Conservation (phyloP, 2,113 vertebrate species). For the Procavia capensis region DNA sequence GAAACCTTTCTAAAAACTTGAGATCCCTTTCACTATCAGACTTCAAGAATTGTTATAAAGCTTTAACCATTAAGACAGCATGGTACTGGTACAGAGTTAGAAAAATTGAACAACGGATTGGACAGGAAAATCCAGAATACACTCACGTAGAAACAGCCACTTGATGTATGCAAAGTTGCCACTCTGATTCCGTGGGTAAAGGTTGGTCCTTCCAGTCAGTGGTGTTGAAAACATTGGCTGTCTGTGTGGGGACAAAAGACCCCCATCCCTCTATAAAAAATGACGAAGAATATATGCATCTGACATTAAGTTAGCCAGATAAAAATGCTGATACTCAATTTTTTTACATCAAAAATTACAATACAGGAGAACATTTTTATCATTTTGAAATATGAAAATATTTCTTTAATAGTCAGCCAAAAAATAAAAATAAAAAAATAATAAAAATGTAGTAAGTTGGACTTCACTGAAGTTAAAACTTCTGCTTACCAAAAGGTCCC, state of each 20-base stretch:
- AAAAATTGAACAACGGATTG: rapidly evolving
- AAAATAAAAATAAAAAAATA: not conserved
- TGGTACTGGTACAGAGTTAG: no score
- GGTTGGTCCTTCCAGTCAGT: rapidly evolving
- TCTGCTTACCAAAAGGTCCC: not conserved
- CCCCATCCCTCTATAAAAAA: not conserved
- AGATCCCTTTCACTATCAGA: not conserved
- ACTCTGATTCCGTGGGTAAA: not conserved
- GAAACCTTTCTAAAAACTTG: not conserved
- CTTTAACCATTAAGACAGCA: no score
- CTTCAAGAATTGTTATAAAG: not conserved
- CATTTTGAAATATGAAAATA: not conserved
- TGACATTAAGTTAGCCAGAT: no score
- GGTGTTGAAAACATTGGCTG: not conserved
- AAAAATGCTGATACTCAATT: not conserved
- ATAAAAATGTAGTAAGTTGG: not conserved
- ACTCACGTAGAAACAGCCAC: not conserved
- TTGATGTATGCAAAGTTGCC: no score
- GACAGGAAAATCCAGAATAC: not conserved
- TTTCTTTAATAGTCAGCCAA: not conserved
- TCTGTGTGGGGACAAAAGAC: rapidly evolving
- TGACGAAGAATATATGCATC: no score
- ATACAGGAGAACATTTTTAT: not conserved
- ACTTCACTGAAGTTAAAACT: no score
- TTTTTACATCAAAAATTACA: not conserved